Evolutionary conservation across 2,888 invertebrate genomes (phyloP), one percentile per base, ranked within the genome.

Genomic region (Volucella inanis): DNA sequence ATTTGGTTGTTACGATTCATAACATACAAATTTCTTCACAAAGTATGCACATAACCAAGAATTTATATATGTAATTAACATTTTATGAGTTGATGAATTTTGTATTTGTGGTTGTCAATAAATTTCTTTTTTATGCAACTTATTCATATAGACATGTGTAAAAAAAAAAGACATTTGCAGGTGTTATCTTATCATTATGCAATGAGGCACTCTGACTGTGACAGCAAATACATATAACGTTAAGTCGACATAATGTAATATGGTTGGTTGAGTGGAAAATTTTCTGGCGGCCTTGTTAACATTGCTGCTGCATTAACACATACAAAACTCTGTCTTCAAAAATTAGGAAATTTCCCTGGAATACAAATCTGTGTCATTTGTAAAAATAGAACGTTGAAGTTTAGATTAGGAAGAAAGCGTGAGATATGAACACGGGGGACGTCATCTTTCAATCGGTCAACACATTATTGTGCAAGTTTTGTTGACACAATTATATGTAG

Each of bases 371-470:
- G 55, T 38, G 45, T 47, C 55, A 68, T n/a, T 47, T 55, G 43
- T 11, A 4, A 18, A 45, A 68, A 67, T 41, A 67, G 18, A 54
- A 31, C 31, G 45, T 10, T 38, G 12, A 31, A 12, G 55, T 14
- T 11, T 45, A 55, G 38, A 55, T 54, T 59, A 64, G 14, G 10
- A 64, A 14, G 43, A 43, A 43, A 67, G 14, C 54, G 14, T 31
- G 14, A 14, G 67, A 54, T 55, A 67, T 22, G 43, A 43, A 6
- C 14, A 6, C 38, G 12, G 9, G 9, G 38, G 49, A 38, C 15
- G 54, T n/a, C n/a, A 54, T 31, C 31, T 6, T 31, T 31, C 31
- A 31, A 6, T 31, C 0, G 6, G 4, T 31, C 6, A 31, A 4
- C 6, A 31, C 6, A 31, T 31, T 43, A 43, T 54, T 41, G 22